Base-by-base conservation (phyloP, 35 echinoderm and acorn worm genomes). In the Lytechinus pictus region DNA sequence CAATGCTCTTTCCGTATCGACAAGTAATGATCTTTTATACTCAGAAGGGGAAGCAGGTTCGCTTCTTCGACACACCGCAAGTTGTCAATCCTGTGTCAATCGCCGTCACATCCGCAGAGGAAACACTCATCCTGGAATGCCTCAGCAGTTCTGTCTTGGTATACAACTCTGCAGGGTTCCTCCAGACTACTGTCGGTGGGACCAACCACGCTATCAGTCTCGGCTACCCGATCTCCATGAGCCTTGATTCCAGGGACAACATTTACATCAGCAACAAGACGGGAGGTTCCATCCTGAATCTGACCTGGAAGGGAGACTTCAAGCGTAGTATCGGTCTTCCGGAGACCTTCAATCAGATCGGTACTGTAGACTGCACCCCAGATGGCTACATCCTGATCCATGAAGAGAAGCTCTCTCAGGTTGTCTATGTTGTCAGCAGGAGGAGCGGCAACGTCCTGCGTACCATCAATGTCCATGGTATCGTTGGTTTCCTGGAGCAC, bases 211-310 rank as follows among this genome's bases (percentile, higher is more conserved):
- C 54, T 10, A 86, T 61, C 3, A 52, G 86, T 27, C 96, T 96
- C 16, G 94, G 94, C 86, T 96, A 89, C 61, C 96, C 96, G 28
- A 60, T 96, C 28, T 89, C 94, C 52, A 94, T 96, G 44, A 95
- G 96, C 24, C 94, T 96, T 19, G 96, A 96, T 86, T 52, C 86
- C 10, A 89, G 88, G 86, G 94, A 91, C 57, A 95, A 96, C 94
- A 96, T 96, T 28, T 96, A 96, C 96, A 95, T 96, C 86, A 96
- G 96, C 58, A 94, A 96, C 88, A 96, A 96, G 56, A 94, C 94
- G 3, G 94, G 94, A 57, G 86, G 94, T 54, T n/a, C 56, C 9
- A 94, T 96, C 27, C 66, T 96, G 27, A 94, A 94, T 4, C 28
- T 96, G 27, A 95, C 94, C 57, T 61, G 27, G 33, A 94, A 95